Evolutionary conservation across 1,140 invertebrate genomes (phyloP).

Genomic region (Ceratina japonica): DNA sequence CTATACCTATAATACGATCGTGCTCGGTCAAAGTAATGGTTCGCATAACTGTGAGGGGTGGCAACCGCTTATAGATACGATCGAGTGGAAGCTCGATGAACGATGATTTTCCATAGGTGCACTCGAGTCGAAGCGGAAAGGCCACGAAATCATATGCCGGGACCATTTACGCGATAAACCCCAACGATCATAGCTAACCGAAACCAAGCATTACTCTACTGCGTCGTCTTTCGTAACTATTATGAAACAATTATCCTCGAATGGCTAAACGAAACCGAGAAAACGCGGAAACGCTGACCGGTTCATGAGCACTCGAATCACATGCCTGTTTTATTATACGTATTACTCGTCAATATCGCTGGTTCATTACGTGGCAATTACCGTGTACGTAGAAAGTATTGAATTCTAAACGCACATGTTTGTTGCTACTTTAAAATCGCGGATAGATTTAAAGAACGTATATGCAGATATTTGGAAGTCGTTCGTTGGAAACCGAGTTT

Average conservation of each 20-base stretch:
- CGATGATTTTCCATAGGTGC: conserved; percentile 13
- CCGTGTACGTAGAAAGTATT: neutral
- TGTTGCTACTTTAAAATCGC: neutral
- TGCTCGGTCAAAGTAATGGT: neutral
- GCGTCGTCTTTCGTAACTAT: conserved; percentile 30
- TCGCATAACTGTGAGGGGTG: neutral
- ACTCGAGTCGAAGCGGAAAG: neutral
- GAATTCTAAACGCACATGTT: neutral
- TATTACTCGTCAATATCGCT: conserved; percentile 36
- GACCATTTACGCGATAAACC: conserved; percentile 15
- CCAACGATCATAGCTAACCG: neutral
- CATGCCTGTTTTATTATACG: conserved; percentile 45
- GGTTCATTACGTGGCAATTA: conserved; percentile 52
- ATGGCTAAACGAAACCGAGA: conserved; percentile 1
- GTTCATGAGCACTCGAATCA: conserved; percentile 42
- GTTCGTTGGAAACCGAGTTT: too few species aligned
- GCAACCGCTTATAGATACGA: neutral
- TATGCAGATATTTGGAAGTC: too few species aligned
- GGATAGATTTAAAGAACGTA: too few species aligned
- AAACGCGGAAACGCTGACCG: conserved; percentile 45
- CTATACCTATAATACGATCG: neutral
- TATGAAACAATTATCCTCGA: conserved; percentile 28
- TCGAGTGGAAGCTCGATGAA: neutral
- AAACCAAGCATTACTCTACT: conserved; percentile 5
- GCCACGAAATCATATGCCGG: conserved; percentile 19